Evolutionary conservation across 2,113 vertebrate genomes (phyloP), one percentile per base, ranked within the genome.

Genomic region (Ameiurus melas): DNA sequence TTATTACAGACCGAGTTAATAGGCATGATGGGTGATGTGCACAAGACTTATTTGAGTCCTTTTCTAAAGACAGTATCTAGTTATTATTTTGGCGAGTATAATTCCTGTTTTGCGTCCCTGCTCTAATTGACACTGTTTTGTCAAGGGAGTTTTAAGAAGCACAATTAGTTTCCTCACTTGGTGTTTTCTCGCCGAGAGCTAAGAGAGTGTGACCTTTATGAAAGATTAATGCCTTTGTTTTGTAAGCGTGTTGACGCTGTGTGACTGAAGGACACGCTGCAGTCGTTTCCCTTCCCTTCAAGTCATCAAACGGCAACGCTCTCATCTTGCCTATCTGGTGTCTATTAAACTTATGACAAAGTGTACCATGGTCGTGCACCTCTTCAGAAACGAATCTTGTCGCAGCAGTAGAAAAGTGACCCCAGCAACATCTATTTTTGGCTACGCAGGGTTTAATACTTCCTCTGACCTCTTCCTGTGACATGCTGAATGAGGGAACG

Each of bases 121-220:
- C 58, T 13, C 36, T 83, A 83, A 62, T 83, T 71, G 62, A 87
- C 68, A 86, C 66, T 58, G 17, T 66, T 88, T 60, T 55, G 57
- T 64, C 62, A 39, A 85, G 83, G 33, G 62, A 36, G 62, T 81
- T 85, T 60, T 5, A 85, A 87, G 77, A 66, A 71, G 82, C 57
- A 43, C 85, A 81, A 88, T 86, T 78, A 86, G 87, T n/a, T 16
- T 10, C 30, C 55, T 58, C 19, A 39, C 84, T 36, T 77, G 58
- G 53, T 20, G 53, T 33, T 79, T 62, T 82, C 87, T 84, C 55
- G 30, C 89, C 66, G 58, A 83, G 77, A 36, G 81, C 60, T 43
- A 53, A 58, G 27, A 25, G 57, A 73, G 43, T 88, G 80, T 90
- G 90, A 89, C 90, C 90, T 90, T 90, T 83, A 85, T 90, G 33